Evolutionary conservation across 2,797 vertebrate species (phyloP).

Genomic region (Liparis tanakae): DNA sequence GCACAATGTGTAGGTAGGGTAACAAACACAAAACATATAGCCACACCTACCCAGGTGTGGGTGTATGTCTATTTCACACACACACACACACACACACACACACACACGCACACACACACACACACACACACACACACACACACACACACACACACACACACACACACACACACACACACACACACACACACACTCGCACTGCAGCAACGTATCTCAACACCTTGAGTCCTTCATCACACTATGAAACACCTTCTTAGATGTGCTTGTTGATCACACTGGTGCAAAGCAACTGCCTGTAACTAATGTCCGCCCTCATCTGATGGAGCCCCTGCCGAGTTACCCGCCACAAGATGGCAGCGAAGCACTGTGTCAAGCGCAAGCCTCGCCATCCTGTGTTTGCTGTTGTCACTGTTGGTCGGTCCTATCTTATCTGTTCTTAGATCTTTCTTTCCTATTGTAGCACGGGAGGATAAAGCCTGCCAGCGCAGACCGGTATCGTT

Average conservation of each 20-base stretch:
- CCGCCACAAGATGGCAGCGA: constrained; percentile 81
- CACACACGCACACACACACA: too few species aligned
- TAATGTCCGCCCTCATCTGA: constrained; percentile 25
- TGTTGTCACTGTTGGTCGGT: constrained; percentile 73
- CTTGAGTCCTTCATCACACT: constrained; percentile 32
- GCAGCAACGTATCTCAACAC: constrained; percentile 21
- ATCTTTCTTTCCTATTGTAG: constrained; percentile 80
- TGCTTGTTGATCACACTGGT: constrained; percentile 49
- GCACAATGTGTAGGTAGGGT: constrained; percentile 25
- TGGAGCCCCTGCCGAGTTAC: neutral
- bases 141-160: constrained; percentile 1
- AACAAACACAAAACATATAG: constrained; percentile 17
- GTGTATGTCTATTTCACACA: too few species aligned
- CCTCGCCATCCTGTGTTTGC: constrained; percentile 58
- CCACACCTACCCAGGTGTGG: too few species aligned
- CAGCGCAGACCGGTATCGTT: constrained; percentile 79
- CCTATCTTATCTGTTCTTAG: constrained; percentile 76
- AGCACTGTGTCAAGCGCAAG: constrained; percentile 56
- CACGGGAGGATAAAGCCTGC: constrained; percentile 80
- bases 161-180: too few species aligned
- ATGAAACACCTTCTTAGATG: constrained; percentile 46
- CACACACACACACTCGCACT: neutral
- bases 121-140: too few species aligned
- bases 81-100: too few species aligned
- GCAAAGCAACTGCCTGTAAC: constrained; percentile 40